phyloP scores from a whole-genome alignment of 2,113 vertebrate species.

The Myiozetetes cayanensis region DNA sequence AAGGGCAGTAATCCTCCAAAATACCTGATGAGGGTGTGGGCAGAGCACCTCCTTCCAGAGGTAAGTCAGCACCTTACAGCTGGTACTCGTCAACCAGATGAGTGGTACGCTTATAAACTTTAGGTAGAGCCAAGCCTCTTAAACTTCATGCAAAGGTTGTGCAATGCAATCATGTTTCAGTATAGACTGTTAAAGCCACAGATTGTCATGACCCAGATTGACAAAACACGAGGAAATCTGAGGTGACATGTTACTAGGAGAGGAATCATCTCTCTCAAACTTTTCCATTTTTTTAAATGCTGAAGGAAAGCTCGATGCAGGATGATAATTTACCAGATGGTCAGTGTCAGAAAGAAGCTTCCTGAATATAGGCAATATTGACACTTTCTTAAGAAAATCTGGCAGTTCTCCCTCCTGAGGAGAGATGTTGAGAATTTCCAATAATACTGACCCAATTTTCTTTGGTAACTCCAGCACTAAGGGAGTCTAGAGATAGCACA shows the following conservation, averaged over 20 bases:
- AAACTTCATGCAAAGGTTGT: neutral
- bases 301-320: neutral
- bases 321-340: constrained; percentile 57
- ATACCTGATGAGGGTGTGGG: neutral
- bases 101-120: neutral
- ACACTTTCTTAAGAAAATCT: constrained; percentile 43
- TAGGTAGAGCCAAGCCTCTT: neutral
- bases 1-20: neutral
- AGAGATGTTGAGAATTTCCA: constrained; percentile 49
- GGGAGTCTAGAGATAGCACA: neutral
- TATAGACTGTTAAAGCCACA: neutral
- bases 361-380: constrained; percentile 36
- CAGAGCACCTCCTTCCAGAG: neutral
- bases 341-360: constrained; percentile 54
- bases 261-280: neutral
- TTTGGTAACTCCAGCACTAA: neutral
- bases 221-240: neutral
- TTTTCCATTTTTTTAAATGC: neutral
- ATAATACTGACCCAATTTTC: constrained; percentile 62
- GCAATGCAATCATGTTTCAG: neutral
- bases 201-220: neutral
- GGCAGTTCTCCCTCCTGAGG: constrained; percentile 23
- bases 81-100: neutral
- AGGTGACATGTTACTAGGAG: constrained; percentile 8
- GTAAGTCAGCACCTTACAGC: neutral